These are phyloP conservation scores for Sarcoramphus papa DNA, from an alignment of 2,797 vertebrate species.

Conservation along the genomic window DNA sequence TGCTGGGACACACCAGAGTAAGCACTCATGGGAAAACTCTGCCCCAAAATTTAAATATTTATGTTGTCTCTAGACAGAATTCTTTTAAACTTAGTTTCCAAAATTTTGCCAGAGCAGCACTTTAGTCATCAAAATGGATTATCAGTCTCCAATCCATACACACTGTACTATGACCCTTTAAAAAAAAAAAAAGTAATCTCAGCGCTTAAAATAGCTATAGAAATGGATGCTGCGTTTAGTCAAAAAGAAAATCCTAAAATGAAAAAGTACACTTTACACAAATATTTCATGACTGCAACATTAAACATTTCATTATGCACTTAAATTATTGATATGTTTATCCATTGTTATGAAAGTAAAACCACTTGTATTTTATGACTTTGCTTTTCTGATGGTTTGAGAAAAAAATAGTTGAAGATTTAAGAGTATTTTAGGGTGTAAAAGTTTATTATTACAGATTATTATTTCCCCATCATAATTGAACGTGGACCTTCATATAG, in stretches of 20 bases:
- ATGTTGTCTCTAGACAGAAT: not conserved
- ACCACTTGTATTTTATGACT: not conserved
- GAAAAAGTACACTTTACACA: not conserved
- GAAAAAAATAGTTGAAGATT: not conserved
- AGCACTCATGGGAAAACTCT: accelerated
- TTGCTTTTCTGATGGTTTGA: not conserved
- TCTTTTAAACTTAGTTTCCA: not conserved
- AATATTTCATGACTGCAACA: not conserved
- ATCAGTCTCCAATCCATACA: not conserved
- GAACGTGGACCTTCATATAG: not conserved
- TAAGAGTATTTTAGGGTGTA: not conserved
- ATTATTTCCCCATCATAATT: not conserved
- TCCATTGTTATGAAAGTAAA: not conserved
- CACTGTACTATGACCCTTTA: not conserved
- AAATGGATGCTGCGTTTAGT: not conserved
- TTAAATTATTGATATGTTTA: not conserved
- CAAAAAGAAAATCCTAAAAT: not conserved
- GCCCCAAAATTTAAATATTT: not conserved
- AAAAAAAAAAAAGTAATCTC: not conserved
- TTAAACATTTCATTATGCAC: not conserved
- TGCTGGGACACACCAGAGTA: not conserved
- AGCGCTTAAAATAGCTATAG: not conserved
- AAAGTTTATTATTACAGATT: not conserved
- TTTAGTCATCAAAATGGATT: not conserved
- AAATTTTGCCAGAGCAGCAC: not conserved